Conservation (phyloP, 2,113 vertebrate genomes). For the Beaufortia kweichowensis region DNA sequence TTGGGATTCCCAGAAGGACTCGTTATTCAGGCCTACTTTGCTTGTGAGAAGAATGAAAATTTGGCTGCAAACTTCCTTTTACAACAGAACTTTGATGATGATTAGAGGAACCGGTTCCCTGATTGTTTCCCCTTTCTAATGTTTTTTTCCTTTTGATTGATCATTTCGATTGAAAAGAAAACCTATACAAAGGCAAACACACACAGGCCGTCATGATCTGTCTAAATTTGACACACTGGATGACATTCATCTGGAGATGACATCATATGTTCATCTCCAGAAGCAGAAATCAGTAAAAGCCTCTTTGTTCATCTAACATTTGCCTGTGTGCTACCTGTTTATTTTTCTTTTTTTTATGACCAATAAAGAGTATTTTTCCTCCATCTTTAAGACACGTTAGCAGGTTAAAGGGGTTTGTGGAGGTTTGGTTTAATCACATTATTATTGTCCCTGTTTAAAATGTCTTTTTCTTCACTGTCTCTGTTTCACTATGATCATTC, state of each 20-base stretch:
- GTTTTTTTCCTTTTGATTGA: slow-evolving; percentile 65
- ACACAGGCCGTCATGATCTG: slow-evolving; percentile 73
- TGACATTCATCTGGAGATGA: slow-evolving; percentile 67
- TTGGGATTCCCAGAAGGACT: slow-evolving; percentile 97
- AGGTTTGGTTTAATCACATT: slow-evolving; percentile 22
- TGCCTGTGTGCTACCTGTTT: slow-evolving; percentile 66
- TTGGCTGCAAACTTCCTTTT: slow-evolving; percentile 98
- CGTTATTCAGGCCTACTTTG: slow-evolving; percentile 97
- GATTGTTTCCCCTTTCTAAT: slow-evolving; percentile 65
- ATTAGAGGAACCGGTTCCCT: slow-evolving; percentile 80
- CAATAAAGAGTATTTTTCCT: slow-evolving; percentile 60
- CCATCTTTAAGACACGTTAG: slow-evolving; percentile 65
- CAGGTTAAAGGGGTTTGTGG: slow-evolving; percentile 70
- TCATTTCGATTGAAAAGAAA: slow-evolving; percentile 65
- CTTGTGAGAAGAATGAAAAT: slow-evolving; percentile 98
- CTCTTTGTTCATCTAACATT: slow-evolving; percentile 72
- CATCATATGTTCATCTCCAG: slow-evolving; percentile 59
- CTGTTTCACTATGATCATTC: slow-evolving; percentile 39
- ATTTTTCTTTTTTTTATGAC: slow-evolving; percentile 63
- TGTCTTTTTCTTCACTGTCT: slow-evolving; percentile 35
- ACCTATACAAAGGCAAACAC: slow-evolving; percentile 45
- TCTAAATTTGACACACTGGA: slow-evolving; percentile 78
- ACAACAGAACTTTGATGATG: slow-evolving; percentile 96
- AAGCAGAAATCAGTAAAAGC: slow-evolving; percentile 71
- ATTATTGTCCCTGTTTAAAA: neutral